Evolutionary conservation across 2,888 invertebrate genomes (phyloP).

Genomic region (Leptopilina drosophilae): DNA sequence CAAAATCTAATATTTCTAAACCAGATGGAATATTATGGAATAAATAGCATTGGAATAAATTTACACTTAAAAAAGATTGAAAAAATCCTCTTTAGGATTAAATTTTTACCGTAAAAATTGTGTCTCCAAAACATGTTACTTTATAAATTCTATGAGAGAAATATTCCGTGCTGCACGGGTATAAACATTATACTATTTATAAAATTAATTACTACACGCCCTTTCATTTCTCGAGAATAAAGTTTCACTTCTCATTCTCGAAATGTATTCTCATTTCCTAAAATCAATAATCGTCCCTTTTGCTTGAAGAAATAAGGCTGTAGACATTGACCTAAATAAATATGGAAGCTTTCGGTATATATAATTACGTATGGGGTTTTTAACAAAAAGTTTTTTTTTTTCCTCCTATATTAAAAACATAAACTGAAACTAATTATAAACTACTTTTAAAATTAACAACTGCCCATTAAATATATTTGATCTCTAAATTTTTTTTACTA

Average conservation of each 20-base stretch:
- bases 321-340: constrained; percentile 23
- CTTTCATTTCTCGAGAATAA: constrained; percentile 10
- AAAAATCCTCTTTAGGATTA: too few relatives aligned
- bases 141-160: too few relatives aligned
- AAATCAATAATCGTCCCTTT: constrained; percentile 38
- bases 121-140: too few relatives aligned
- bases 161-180: too few relatives aligned
- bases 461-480: constrained; percentile 2
- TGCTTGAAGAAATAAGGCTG: background rate
- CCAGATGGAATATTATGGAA: too few relatives aligned
- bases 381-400: background rate
- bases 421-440: too few relatives aligned
- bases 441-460: too few relatives aligned
- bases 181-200: too few relatives aligned
- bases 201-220: constrained; percentile 3
- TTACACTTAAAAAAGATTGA: too few relatives aligned
- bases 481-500: background rate
- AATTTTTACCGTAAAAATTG: too few relatives aligned
- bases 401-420: background rate
- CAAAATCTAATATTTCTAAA: too few relatives aligned
- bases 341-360: background rate
- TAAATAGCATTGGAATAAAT: too few relatives aligned
- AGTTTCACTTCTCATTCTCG: constrained; percentile 31
- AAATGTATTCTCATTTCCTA: constrained; percentile 10
- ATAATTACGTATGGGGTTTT: background rate